Evolutionary conservation across 2,113 vertebrate species (phyloP), one percentile per base, ranked within the genome.

Genomic region (Rhinolophus ferrumequinum): DNA sequence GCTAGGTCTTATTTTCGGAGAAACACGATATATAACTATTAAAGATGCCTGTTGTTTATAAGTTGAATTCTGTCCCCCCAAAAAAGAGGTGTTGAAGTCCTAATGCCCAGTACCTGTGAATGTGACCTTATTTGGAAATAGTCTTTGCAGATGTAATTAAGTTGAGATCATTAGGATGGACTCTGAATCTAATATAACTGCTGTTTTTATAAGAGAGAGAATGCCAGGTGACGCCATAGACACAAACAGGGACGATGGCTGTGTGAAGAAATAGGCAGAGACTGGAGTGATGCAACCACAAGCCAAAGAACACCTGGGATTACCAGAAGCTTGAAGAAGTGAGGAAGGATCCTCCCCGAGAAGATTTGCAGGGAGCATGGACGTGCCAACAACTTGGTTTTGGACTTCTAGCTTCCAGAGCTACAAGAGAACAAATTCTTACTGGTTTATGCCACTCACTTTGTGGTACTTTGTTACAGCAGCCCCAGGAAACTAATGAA

Each of bases 231-330:
- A 44, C 91, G 76, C 50, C 8, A 58, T 6, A 14, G 24, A 81
- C 44, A 50, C 35, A 8, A 1, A 6, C 26, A 19, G 24, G 22
- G 4, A 64, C 14, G 41, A 38, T 2, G 50, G 47, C 62, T 75
- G 6, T 5, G 4, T 14, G 15, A 73, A 50, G 50, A 58, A 9
- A 9, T 9, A 35, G 50, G 54, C 30, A 21, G 64, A 86, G 14
- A 24, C 1, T 3, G 22, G 56, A 86, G 33, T 38, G 16, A 33
- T 0, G 16, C 0, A 3, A 14, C 12, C 60, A 33, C 10, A 21
- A 54, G 52, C 50, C 79, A 35, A 58, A 41, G 26, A 75, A 69
- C 11, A 9, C 22, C 9, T 22, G 24, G 77, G 60, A 22, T 10
- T 5, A 18, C 22, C 15, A 62, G n/a, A 56, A 87, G 52, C 33